Evolutionary conservation across 2,888 invertebrate genomes (phyloP).

Genomic region (Caenorhabditis zanzibari): DNA sequence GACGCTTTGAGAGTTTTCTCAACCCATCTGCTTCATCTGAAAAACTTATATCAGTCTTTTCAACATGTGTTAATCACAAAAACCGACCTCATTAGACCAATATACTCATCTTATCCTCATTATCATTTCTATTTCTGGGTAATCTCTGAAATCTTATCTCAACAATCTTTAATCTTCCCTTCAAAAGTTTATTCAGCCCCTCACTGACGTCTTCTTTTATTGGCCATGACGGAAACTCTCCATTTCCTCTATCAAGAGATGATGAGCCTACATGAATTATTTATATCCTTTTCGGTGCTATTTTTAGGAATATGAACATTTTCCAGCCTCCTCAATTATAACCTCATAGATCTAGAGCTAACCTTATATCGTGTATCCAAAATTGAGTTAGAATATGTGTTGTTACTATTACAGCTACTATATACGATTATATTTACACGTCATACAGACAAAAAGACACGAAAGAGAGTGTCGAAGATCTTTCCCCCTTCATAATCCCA

Average conservation of each 20-base stretch:
- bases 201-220: constrained; percentile 4
- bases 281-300: constrained; percentile 25
- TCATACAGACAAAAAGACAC: not conserved
- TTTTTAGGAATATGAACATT: not conserved
- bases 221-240: constrained; percentile 6
- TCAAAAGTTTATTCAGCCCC: not conserved
- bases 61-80: no score
- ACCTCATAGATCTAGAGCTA: not conserved
- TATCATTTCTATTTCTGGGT: not conserved
- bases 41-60: no score
- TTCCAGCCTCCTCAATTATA: not conserved
- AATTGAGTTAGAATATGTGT: not conserved
- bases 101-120: not conserved
- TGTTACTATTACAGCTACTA: not conserved
- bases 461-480: constrained; percentile 26
- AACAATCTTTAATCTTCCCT: not conserved
- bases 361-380: not conserved
- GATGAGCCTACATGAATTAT: constrained; percentile 14
- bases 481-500: constrained; percentile 1
- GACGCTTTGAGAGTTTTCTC: not conserved
- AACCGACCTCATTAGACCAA: not conserved
- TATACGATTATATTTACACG: not conserved
- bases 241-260: not conserved
- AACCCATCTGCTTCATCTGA: no score
- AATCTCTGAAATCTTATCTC: not conserved